phyloP scores from a whole-genome alignment of 2,797 vertebrate species.

The Coregonus suidteri region DNA sequence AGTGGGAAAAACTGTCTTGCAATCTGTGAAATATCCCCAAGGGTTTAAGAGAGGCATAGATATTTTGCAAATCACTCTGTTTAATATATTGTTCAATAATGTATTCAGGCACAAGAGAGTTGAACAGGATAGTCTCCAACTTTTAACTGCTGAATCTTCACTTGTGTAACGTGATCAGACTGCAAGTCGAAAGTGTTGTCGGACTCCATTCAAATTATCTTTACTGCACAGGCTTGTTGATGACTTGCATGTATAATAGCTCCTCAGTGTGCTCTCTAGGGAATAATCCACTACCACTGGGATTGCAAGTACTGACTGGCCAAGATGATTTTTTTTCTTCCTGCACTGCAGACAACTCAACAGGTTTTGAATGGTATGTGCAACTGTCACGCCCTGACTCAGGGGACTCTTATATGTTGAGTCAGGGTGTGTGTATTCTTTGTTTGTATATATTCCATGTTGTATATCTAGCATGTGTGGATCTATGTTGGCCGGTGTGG shows the following conservation, averaged over 20 bases:
- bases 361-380: neutral
- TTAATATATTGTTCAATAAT: neutral
- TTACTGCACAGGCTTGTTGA: neutral
- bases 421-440: no score
- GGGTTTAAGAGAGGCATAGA: slow-evolving; percentile 6
- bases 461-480: no score
- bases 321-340: neutral
- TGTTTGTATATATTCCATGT: no score
- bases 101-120: neutral
- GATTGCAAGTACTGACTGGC: neutral
- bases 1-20: neutral
- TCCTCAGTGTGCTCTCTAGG: neutral
- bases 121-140: neutral
- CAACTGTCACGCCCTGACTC: neutral
- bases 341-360: neutral
- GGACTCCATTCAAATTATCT: neutral
- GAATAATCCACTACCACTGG: neutral
- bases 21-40: neutral
- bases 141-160: slow-evolving; percentile 13
- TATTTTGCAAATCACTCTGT: neutral
- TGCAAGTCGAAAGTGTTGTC: neutral
- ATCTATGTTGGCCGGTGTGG: no score
- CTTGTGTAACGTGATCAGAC: neutral
- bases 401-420: no score
- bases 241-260: neutral